phyloP scores from a whole-genome alignment of 2,888 invertebrate species.

The Xestia xanthographa region DNA sequence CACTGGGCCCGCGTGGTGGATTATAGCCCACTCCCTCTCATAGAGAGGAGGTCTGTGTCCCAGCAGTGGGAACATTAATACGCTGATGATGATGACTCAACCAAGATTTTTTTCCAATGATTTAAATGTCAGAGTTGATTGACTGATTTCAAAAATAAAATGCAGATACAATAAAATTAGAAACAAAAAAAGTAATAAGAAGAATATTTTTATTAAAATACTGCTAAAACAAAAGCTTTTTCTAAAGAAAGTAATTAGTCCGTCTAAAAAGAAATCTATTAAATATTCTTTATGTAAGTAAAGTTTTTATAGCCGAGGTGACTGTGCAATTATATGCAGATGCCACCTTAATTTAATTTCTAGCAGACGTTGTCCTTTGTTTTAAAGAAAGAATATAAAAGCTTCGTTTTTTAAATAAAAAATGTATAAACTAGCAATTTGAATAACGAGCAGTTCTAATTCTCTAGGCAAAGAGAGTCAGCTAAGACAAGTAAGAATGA shows the following conservation, averaged over 20 bases:
- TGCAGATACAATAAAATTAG: neutral
- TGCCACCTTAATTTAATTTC: slow-evolving; percentile 48
- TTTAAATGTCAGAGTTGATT: neutral
- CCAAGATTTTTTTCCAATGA: neutral
- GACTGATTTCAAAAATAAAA: neutral
- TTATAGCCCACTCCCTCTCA: too few species aligned
- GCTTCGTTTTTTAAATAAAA: neutral
- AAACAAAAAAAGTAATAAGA: neutral
- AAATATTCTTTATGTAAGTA: slow-evolving; percentile 27
- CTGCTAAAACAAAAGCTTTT: neutral
- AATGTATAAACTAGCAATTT: neutral
- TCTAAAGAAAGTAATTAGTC: slow-evolving; percentile 27
- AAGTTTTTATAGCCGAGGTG: slow-evolving; percentile 50
- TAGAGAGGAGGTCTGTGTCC: too few species aligned
- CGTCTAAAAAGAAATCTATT: slow-evolving; percentile 27
- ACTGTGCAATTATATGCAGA: slow-evolving; percentile 56
- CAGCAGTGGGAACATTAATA: too few species aligned
- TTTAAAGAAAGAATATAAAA: neutral
- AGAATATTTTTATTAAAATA: slow-evolving; percentile 4
- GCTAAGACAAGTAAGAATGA: neutral
- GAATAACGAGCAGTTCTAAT: neutral
- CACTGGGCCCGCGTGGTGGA: too few species aligned
- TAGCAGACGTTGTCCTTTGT: slow-evolving; percentile 32
- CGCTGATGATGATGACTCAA: too few species aligned
- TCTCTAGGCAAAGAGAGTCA: neutral